phyloP scores from a whole-genome alignment of 2,797 vertebrate species.

The Malurus splendens region DNA sequence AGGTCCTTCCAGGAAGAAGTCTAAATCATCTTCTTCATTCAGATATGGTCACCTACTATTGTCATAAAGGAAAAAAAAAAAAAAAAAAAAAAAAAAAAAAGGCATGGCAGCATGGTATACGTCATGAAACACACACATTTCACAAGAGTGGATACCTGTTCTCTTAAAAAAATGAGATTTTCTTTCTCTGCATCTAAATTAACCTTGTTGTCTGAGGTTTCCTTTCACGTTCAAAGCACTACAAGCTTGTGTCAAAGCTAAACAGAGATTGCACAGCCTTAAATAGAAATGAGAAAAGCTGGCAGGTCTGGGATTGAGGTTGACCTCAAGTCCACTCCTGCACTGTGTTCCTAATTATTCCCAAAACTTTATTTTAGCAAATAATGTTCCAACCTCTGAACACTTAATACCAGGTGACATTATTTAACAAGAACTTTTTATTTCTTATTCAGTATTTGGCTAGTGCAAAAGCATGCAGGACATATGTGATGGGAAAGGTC shows the following conservation, averaged over 20 bases:
- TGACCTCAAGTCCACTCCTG: not conserved
- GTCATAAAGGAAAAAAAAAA: not conserved
- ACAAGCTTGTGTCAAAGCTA: not conserved
- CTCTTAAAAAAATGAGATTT: not conserved
- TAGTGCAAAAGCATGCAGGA: not conserved
- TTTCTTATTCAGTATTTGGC: not conserved
- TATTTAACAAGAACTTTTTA: not conserved
- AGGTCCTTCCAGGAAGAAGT: not conserved
- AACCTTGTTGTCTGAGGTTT: not conserved
- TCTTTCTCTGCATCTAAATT: not conserved
- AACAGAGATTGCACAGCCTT: not conserved
- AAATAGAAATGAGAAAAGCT: not conserved
- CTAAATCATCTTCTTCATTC: not conserved
- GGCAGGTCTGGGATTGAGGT: not conserved
- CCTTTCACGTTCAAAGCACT: not conserved
- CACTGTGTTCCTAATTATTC: not conserved
- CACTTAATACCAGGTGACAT: not conserved
- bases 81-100: not conserved
- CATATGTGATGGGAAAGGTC: not conserved
- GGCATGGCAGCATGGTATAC: accelerated
- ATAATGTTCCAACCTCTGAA: not conserved
- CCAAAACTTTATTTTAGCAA: not conserved
- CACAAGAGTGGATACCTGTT: not conserved
- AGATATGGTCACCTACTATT: accelerated
- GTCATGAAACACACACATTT: not conserved